Evolutionary conservation across 2,888 invertebrate genomes (phyloP).

Genomic region (Stegophylla sp.): DNA sequence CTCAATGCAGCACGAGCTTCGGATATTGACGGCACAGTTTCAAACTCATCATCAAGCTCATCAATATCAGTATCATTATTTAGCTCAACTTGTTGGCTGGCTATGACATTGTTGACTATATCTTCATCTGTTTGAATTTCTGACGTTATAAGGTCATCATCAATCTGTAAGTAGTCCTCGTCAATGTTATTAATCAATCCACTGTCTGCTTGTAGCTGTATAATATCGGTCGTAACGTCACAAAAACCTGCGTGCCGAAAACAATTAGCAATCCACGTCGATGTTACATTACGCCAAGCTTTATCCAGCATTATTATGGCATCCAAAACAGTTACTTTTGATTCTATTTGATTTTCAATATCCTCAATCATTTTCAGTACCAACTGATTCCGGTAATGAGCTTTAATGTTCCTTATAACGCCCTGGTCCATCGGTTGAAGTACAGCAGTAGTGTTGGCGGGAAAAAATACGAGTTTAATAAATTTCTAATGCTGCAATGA

Average conservation of each 20-base stretch:
- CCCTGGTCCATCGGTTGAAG: conserved; percentile 52
- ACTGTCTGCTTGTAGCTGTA: conserved; percentile 19
- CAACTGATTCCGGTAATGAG: conserved; percentile 46
- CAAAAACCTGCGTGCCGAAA: conserved; percentile 62
- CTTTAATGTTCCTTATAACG: conserved; percentile 42
- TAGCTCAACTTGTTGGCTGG: background rate
- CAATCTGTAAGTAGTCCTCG: background rate
- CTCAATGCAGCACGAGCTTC: conserved; percentile 33
- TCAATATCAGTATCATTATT: conserved; percentile 15
- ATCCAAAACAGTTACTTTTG: conserved; percentile 61
- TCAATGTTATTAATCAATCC: conserved; percentile 18
- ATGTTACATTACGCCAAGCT: conserved; percentile 62
- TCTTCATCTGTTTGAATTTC: conserved; percentile 42
- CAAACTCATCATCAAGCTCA: conserved; percentile 45
- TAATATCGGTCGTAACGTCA: conserved; percentile 15
- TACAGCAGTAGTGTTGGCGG: conserved; percentile 45
- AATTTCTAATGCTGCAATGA: too few relatives aligned
- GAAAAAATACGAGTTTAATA: conserved; percentile 41
- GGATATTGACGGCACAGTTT: conserved; percentile 37
- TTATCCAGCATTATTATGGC: conserved; percentile 63
- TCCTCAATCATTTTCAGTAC: conserved; percentile 44
- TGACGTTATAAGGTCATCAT: conserved; percentile 33
- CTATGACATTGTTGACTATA: conserved; percentile 32
- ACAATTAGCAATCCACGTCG: conserved; percentile 62
- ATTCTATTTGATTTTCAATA: conserved; percentile 33